Evolutionary conservation across 2,113 vertebrate species (phyloP).

Genomic region (Caranx ignobilis): DNA sequence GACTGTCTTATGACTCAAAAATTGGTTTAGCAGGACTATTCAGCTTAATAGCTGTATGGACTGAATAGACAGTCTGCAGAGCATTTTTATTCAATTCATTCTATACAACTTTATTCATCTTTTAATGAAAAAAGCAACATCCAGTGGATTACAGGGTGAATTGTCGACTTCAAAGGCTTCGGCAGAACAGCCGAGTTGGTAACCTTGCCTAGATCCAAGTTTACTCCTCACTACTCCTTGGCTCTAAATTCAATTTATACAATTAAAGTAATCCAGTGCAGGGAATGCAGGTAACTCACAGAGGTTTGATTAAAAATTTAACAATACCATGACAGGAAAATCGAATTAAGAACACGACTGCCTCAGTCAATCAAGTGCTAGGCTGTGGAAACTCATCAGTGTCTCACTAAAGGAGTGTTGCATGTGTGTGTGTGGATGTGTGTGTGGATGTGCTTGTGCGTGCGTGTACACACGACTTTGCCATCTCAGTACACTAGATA

Average conservation of each 20-base stretch:
- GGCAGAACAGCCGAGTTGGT: constrained; percentile 18
- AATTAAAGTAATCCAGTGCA: constrained; percentile 59
- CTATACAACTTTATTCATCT: constrained; percentile 24
- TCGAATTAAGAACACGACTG: constrained; percentile 69
- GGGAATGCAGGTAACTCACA: constrained; percentile 42
- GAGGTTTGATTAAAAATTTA: constrained; percentile 74
- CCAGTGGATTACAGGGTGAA: constrained; percentile 34
- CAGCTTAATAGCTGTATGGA: constrained; percentile 29
- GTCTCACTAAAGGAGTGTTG: constrained; percentile 23
- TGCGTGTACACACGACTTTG: constrained; percentile 44
- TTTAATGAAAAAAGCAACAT: constrained; percentile 36
- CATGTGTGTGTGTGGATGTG: constrained; percentile 15
- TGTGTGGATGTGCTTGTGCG: neutral
- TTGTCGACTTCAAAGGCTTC: constrained; percentile 53
- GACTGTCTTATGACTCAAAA: constrained; percentile 56
- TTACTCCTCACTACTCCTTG: constrained; percentile 41
- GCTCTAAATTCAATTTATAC: constrained; percentile 56
- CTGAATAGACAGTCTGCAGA: constrained; percentile 46
- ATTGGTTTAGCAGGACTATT: constrained; percentile 49
- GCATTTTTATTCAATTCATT: constrained; percentile 51
- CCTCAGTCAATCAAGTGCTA: constrained; percentile 67
- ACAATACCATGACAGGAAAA: constrained; percentile 69
- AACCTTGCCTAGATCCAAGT: constrained; percentile 45
- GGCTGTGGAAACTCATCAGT: constrained; percentile 65
- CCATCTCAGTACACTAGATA: constrained; percentile 70